A percentile compares a stretch with the other conserved stretches of the same genome.
Conservation (phyloP, 2,888 invertebrate species). For the Pediacus dermestoides region DNA sequence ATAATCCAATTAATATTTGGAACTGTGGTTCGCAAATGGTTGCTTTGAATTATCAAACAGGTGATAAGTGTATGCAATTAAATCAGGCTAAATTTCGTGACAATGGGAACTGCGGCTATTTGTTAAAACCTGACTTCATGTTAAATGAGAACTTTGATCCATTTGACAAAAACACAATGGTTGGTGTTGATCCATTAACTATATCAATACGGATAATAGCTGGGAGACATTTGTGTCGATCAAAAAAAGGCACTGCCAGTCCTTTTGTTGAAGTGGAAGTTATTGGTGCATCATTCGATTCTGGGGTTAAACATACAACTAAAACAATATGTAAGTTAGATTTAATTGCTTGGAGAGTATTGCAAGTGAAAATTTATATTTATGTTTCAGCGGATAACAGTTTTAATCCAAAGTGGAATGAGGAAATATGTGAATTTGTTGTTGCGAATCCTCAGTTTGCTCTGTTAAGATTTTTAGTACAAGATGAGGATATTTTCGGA, state of each 20-base stretch:
- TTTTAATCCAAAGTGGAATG: conserved; percentile 90
- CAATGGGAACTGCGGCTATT: conserved; percentile 90
- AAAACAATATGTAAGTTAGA: conserved; percentile 71
- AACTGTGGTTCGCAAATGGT: conserved; percentile 96
- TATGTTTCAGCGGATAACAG: conserved; percentile 78
- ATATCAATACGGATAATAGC: conserved; percentile 77
- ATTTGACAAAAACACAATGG: conserved; percentile 61
- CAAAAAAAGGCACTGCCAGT: conserved; percentile 79
- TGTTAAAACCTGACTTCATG: conserved; percentile 90
- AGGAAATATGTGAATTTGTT: conserved; percentile 73
- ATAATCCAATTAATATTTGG: conserved; percentile 93
- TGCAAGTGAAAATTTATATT: conserved; percentile 1
- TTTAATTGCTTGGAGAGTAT: conserved; percentile 1
- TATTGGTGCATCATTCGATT: conserved; percentile 83
- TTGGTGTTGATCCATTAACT: conserved; percentile 58
- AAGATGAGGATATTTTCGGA: conserved; percentile 96
- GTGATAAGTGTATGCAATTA: conserved; percentile 93
- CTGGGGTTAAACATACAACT: conserved; percentile 77
- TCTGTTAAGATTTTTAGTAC: conserved; percentile 79
- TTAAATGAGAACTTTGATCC: conserved; percentile 76
- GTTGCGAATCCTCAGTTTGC: conserved; percentile 80
- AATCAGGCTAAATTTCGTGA: conserved; percentile 90
- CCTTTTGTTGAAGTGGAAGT: conserved; percentile 92
- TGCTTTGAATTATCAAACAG: conserved; percentile 95
- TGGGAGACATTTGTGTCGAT: conserved; percentile 83